Evolutionary conservation across 2,797 vertebrate species (phyloP).

Genomic region (Huso huso): DNA sequence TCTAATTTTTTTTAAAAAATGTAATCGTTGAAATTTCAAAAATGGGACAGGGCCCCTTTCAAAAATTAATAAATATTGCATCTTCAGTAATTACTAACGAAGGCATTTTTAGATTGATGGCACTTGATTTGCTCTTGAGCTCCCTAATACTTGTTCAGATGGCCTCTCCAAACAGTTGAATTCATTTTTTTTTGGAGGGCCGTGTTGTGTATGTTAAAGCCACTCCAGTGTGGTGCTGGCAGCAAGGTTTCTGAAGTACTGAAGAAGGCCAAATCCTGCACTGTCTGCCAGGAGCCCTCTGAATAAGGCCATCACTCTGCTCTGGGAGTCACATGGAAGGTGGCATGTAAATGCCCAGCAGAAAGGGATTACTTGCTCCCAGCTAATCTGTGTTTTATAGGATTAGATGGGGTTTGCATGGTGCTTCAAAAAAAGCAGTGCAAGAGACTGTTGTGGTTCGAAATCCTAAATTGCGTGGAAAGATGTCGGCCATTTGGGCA

Average conservation of each 20-base stretch:
- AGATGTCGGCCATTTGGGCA: not conserved
- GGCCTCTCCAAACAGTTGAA: not conserved
- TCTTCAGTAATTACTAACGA: slow-evolving; percentile 11
- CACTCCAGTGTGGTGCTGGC: slow-evolving; percentile 3
- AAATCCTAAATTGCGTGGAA: not conserved
- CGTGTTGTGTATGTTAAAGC: not conserved
- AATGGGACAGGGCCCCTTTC: slow-evolving; percentile 1
- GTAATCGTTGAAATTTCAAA: not conserved
- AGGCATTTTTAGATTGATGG: slow-evolving; percentile 4
- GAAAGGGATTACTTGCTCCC: slow-evolving; percentile 8
- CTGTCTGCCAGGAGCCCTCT: slow-evolving; percentile 2
- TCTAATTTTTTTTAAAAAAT: not conserved
- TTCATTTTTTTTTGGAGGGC: not conserved
- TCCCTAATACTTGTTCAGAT: slow-evolving; percentile 1
- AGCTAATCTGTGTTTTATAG: slow-evolving; percentile 10
- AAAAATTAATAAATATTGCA: slow-evolving; percentile 11
- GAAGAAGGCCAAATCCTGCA: not conserved
- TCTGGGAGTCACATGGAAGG: not conserved
- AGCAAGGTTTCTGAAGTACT: slow-evolving; percentile 1
- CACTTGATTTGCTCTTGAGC: slow-evolving; percentile 7
- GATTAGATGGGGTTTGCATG: slow-evolving; percentile 2
- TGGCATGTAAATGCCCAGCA: not conserved
- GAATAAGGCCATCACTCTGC: slow-evolving; percentile 3
- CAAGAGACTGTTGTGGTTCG: not conserved
- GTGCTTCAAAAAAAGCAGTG: not conserved